Conservation (phyloP, 2,888 invertebrate genomes). For the Trissolcus japonicus region DNA sequence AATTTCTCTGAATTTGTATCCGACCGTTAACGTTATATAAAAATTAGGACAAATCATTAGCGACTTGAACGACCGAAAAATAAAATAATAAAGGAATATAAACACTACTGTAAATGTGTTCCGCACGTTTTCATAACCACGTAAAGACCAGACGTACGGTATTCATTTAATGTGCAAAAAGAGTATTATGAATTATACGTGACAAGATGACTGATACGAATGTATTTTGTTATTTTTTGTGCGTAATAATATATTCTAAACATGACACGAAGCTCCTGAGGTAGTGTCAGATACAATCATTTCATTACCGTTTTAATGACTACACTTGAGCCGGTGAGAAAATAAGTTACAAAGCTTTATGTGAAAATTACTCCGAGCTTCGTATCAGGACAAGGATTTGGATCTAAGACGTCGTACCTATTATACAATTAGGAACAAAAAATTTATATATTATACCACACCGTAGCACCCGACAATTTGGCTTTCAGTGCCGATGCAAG, state of each 20-base stretch:
- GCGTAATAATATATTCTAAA: slow-evolving; percentile 36
- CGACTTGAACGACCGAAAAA: too few species aligned
- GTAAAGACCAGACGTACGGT: slow-evolving; percentile 13
- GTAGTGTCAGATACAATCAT: slow-evolving; percentile 39
- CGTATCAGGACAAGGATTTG: slow-evolving; percentile 26
- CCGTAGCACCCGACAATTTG: slow-evolving; percentile 36
- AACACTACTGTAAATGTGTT: not conserved
- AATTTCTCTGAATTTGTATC: too few species aligned
- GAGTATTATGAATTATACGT: slow-evolving; percentile 25
- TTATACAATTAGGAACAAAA: slow-evolving; percentile 31
- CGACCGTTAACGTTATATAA: slow-evolving; percentile 9
- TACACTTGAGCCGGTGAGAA: slow-evolving; percentile 44
- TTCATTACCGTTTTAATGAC: slow-evolving; percentile 56
- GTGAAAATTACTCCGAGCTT: slow-evolving; percentile 33
- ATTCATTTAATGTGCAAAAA: slow-evolving; percentile 17
- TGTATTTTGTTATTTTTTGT: slow-evolving; percentile 14
- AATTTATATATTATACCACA: too few species aligned
- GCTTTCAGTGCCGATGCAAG: slow-evolving; percentile 50
- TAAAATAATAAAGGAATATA: too few species aligned
- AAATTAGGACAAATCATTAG: too few species aligned
- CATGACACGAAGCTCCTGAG: slow-evolving; percentile 38
- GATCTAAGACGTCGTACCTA: slow-evolving; percentile 32
- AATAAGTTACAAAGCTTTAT: slow-evolving; percentile 36
- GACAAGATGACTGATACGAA: slow-evolving; percentile 41
- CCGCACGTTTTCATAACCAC: slow-evolving; percentile 6